Evolutionary conservation across 2,797 vertebrate species (phyloP).

Genomic region (Enteromius thamalakanensis): DNA sequence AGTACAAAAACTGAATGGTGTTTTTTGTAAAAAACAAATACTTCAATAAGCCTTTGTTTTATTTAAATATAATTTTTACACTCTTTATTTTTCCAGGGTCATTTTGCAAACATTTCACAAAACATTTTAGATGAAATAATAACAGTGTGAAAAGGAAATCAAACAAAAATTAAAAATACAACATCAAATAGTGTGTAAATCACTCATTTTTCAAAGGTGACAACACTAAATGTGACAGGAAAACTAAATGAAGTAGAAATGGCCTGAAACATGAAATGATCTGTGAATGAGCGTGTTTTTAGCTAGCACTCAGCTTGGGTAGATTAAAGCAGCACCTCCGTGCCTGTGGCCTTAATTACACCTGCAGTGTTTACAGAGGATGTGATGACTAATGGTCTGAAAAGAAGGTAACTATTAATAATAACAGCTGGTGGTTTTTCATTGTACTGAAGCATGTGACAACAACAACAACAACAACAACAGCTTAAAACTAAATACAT

Average conservation of each 20-base stretch:
- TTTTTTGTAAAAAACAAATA: too few species aligned
- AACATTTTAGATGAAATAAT: background rate
- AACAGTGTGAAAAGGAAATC: background rate
- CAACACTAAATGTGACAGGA: background rate
- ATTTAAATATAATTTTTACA: background rate
- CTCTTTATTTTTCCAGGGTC: background rate
- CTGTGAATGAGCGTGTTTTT: conserved; percentile 2
- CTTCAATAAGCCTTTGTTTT: too few species aligned
- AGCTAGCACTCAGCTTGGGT: conserved; percentile 4
- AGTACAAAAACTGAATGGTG: too few species aligned
- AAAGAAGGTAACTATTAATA: conserved; percentile 28
- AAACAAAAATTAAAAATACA: background rate
- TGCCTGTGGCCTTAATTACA: conserved; percentile 21
- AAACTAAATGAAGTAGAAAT: conserved; percentile 21
- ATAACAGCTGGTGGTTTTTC: background rate
- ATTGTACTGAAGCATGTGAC: background rate
- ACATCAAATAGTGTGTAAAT: background rate
- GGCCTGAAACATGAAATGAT: conserved; percentile 20
- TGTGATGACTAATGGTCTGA: conserved; percentile 38
- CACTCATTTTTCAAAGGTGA: background rate
- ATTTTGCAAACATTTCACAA: background rate
- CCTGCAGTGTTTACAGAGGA: conserved; percentile 33
- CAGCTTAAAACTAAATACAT: background rate
- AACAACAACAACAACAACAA: too few species aligned
- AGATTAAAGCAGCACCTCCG: conserved; percentile 9